Conservation (phyloP, 2,888 invertebrate genomes). For the Nasonovia ribisnigri region DNA sequence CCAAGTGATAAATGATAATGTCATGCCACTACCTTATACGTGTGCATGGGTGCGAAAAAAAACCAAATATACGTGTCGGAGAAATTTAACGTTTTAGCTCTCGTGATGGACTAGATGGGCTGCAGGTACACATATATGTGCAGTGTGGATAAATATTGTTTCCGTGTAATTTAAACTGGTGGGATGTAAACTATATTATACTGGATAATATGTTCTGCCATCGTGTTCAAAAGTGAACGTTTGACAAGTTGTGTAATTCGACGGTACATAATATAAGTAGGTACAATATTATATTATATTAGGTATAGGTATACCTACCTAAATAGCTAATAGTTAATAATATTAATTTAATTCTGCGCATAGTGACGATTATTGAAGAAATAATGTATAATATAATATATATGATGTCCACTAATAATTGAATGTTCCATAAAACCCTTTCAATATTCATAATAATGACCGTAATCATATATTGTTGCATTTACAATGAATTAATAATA, state of each 20-base stretch:
- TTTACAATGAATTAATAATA: background rate
- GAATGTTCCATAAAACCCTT: background rate
- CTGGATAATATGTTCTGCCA: background rate
- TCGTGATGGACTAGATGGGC: background rate
- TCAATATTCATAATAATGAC: background rate
- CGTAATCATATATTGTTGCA: background rate
- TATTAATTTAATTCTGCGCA: background rate
- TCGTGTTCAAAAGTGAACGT: background rate
- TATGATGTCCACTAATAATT: background rate
- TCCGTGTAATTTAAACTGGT: conserved; percentile 43
- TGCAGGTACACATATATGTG: too few relatives aligned
- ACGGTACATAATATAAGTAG: background rate
- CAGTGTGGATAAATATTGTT: background rate
- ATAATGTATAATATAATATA: background rate
- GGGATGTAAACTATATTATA: background rate
- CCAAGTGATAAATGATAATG: conserved; percentile 45
- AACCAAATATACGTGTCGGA: conserved; percentile 36
- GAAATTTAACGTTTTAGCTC: conserved; percentile 27
- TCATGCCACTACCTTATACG: conserved; percentile 48
- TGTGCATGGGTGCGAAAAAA: conserved; percentile 28
- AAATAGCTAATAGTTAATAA: background rate
- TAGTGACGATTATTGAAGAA: background rate
- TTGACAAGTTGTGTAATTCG: background rate
- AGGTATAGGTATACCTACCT: background rate
- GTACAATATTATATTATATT: background rate